Base-by-base conservation (phyloP, 1,140 invertebrate genomes). In the Lordiphosa mommai region DNA sequence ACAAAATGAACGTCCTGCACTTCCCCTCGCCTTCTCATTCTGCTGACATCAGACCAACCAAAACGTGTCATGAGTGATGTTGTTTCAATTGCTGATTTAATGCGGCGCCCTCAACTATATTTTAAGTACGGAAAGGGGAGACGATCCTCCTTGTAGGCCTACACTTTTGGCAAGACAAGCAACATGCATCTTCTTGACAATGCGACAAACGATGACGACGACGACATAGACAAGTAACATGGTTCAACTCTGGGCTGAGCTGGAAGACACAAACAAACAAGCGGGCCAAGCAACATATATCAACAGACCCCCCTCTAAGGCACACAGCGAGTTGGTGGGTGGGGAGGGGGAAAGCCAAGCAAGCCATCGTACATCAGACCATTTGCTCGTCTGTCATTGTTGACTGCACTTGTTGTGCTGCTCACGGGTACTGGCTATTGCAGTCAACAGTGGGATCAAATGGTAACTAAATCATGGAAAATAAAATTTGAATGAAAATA, bases 1-100 rank as follows among this genome's bases (percentile, higher is more conserved):
- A 71, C 76, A 76, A 68, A 74, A 82, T 74, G 76, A 55, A 61
- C 56, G 51, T 33, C 47, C 27, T 36, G 33, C 56, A 33, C 20
- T 46, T 67, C 34, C 29, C 46, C 38, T 44, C 2, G 34, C 14
- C n/a, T 30, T n/a, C 27, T 6, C 34, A 6, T 13, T n/a, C 32
- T 9, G 9, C 10, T 7, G 50, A 70, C 49, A 48, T 49, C 60
- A 57, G 59, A 23, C 68, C 60, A 53, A 60, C 52, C 77, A 61
- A 77, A 85, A 85, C 77, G 77, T 84, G 77, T 84, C 77, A 79
- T 84, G 77, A 84, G 77, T 84, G 77, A 84, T 84, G 77, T 84
- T 84, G 77, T 84, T 84, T 84, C 77, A 84, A 84, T 84, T 84
- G 77, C 79, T 84, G 77, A 84, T 84, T 84, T 84, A 84, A 84